Evolutionary conservation across 2,797 vertebrate genomes (phyloP).

Genomic region (Hephaestus fuliginosus): DNA sequence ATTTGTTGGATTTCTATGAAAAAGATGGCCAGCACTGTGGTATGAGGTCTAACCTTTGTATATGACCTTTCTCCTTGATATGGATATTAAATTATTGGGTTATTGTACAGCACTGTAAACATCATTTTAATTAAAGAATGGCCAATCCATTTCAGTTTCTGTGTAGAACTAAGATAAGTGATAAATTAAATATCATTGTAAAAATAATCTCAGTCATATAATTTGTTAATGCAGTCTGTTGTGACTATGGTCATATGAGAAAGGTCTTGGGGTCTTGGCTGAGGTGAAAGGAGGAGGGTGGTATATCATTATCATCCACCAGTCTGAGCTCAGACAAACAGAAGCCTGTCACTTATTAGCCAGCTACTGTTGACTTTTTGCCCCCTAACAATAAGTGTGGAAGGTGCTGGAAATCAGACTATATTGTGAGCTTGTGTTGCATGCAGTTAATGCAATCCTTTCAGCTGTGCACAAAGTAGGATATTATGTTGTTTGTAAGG

Average conservation of each 20-base stretch:
- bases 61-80: no score
- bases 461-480: neutral
- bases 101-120: no score
- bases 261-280: constrained; percentile 26
- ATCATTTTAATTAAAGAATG: no score
- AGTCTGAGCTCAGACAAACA: constrained; percentile 35
- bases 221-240: neutral
- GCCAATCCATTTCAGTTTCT: neutral
- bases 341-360: constrained; percentile 47
- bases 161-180: neutral
- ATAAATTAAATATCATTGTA: neutral
- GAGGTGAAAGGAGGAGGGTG: constrained; percentile 22
- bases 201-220: neutral
- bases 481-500: neutral
- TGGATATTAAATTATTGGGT: no score
- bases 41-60: no score
- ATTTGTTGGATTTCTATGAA: no score
- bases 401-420: constrained; percentile 12
- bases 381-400: neutral
- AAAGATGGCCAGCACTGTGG: no score
- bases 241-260: constrained; percentile 7
- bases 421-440: neutral
- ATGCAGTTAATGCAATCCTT: neutral
- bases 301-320: constrained; percentile 31
- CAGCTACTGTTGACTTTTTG: constrained; percentile 46